Conservation (phyloP, 2,113 vertebrate genomes). For the Lathamus discolor region DNA sequence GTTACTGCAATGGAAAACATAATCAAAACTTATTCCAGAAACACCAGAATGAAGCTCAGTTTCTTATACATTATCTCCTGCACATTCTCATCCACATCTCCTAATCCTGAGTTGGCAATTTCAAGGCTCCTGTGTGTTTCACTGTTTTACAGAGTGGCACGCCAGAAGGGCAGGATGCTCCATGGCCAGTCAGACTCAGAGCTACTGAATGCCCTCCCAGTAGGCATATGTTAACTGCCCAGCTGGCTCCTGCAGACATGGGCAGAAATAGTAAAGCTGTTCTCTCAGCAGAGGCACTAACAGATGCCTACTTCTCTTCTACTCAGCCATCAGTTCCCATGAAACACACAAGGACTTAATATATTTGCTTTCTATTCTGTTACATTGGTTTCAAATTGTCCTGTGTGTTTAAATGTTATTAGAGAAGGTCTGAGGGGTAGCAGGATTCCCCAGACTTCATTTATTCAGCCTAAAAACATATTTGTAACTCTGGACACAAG, state of each 20-base stretch:
- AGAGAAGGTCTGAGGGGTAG: not conserved
- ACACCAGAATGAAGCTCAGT: not conserved
- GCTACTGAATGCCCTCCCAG: not conserved
- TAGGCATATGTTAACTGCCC: not conserved
- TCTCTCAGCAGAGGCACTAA: not conserved
- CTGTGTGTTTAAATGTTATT: not conserved
- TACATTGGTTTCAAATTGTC: not conserved
- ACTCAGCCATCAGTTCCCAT: not conserved
- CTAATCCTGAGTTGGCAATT: not conserved
- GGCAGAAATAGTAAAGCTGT: not conserved
- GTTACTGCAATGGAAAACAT: not conserved
- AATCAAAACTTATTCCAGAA: not conserved
- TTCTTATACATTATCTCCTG: not conserved
- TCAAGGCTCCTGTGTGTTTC: not conserved
- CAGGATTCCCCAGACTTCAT: not conserved
- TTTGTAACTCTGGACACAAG: not conserved
- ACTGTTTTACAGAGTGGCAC: not conserved
- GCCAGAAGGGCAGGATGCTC: not conserved
- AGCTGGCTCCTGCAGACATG: not conserved
- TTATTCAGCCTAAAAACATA: not conserved
- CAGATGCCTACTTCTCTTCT: not conserved
- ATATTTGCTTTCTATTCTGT: not conserved
- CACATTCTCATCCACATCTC: not conserved
- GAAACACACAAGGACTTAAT: not conserved
- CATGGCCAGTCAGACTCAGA: rapidly evolving